Conservation (phyloP, 1,140 invertebrate genomes). For the Sitobion miscanthi region DNA sequence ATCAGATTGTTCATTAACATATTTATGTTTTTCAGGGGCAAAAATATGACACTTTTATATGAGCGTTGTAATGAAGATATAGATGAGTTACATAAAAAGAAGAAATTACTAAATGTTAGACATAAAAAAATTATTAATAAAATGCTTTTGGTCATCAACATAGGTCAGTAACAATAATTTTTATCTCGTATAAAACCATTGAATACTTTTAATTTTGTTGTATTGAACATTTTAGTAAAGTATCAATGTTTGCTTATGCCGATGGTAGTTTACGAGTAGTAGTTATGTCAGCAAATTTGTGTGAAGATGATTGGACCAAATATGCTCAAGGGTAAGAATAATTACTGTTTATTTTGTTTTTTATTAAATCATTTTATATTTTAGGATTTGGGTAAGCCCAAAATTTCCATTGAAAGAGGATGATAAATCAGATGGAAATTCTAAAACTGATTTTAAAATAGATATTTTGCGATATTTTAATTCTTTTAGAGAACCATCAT, state of each 20-base stretch:
- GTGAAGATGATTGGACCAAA: constrained; percentile 90
- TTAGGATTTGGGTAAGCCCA: constrained; percentile 55
- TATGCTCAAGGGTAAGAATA: constrained; percentile 83
- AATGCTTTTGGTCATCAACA: constrained; percentile 88
- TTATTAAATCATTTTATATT: constrained; percentile 11
- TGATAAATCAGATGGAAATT: constrained; percentile 68
- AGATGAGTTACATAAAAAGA: background rate
- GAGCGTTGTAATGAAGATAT: constrained; percentile 14
- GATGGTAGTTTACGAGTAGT: constrained; percentile 83
- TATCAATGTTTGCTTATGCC: constrained; percentile 86
- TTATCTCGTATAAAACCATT: background rate
- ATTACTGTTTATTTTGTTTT: background rate
- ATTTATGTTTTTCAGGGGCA: background rate
- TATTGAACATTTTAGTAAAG: constrained; percentile 72
- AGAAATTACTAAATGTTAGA: constrained; percentile 69
- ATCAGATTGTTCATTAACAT: background rate
- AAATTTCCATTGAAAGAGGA: constrained; percentile 48
- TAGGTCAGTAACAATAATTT: constrained; percentile 68
- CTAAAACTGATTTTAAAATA: constrained; percentile 83
- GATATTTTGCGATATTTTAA: constrained; percentile 82
- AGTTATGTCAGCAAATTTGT: constrained; percentile 91
- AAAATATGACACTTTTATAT: background rate
- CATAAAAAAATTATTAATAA: constrained; percentile 76
- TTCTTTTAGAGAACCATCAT: constrained; percentile 73
- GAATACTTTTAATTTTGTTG: constrained; percentile 43